A percentile compares a stretch with the other conserved stretches of the same genome.
Evolutionary conservation across 2,113 vertebrate genomes (phyloP).

Genomic region (Nothobranchius kuhntae): DNA sequence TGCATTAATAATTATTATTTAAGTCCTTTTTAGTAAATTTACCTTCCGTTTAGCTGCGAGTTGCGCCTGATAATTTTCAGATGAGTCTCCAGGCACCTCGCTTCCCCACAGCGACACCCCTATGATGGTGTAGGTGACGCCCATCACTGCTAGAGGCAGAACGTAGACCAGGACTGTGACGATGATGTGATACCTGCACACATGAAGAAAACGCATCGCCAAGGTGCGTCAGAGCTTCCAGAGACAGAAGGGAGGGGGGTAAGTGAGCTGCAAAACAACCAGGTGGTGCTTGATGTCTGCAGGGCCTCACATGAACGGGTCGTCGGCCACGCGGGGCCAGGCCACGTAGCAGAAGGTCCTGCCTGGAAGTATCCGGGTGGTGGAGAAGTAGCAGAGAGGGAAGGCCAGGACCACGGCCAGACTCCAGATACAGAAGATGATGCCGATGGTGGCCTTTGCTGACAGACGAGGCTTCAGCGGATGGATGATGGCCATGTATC

Average conservation of each 20-base stretch:
- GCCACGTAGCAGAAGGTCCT: constrained; percentile 92
- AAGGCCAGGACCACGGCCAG: constrained; percentile 94
- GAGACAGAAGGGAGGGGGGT: background rate
- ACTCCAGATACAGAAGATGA: constrained; percentile 93
- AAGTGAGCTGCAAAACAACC: background rate
- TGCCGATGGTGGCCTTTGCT: constrained; percentile 88
- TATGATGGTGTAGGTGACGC: constrained; percentile 92
- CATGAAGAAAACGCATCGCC: constrained; percentile 79
- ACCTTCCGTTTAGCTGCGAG: constrained; percentile 96
- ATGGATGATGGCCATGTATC: constrained; percentile 97
- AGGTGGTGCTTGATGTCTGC: background rate
- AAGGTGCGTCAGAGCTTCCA: constrained; percentile 29
- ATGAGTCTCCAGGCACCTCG: constrained; percentile 92
- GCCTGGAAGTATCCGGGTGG: constrained; percentile 83
- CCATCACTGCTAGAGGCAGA: constrained; percentile 93
- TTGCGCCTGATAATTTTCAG: constrained; percentile 91
- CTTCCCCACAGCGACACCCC: constrained; percentile 95
- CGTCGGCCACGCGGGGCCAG: constrained; percentile 87
- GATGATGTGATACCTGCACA: constrained; percentile 93
- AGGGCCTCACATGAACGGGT: constrained; percentile 88
- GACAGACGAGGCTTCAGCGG: constrained; percentile 94
- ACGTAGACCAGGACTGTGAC: constrained; percentile 91
- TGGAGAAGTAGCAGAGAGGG: constrained; percentile 94
- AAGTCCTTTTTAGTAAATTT: constrained; percentile 17
- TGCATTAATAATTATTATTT: no score